Conservation (phyloP, 1,140 invertebrate genomes). For the Drosophila nikananu region DNA sequence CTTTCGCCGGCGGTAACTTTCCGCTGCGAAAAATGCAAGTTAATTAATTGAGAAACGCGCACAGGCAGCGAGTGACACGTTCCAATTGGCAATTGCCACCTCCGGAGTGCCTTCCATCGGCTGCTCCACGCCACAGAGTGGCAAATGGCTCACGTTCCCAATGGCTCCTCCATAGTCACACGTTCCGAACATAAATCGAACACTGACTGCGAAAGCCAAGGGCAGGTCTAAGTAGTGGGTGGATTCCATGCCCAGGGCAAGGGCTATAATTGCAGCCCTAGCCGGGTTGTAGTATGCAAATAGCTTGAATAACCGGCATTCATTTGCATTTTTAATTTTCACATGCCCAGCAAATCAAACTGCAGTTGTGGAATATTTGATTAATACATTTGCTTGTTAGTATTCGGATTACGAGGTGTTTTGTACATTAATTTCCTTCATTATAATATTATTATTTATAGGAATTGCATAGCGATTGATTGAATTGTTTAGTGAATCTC, state of each 20-base stretch:
- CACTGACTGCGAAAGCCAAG: slow-evolving; percentile 18
- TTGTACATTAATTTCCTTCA: slow-evolving; percentile 21
- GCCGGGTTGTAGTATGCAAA: slow-evolving; percentile 23
- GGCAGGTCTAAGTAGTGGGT: slow-evolving; percentile 29
- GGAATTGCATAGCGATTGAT: not conserved
- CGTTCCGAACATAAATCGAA: slow-evolving; percentile 47
- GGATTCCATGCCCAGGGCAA: not conserved
- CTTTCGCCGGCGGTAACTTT: slow-evolving; percentile 65
- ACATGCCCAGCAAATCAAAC: slow-evolving; percentile 19
- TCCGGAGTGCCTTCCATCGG: not conserved
- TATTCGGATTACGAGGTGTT: slow-evolving; percentile 3
- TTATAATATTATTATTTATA: slow-evolving; percentile 3
- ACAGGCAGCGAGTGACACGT: slow-evolving; percentile 36
- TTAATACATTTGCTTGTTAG: slow-evolving; percentile 9
- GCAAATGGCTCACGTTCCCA: slow-evolving; percentile 58
- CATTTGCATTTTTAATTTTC: slow-evolving; percentile 52
- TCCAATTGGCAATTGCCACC: slow-evolving; percentile 42
- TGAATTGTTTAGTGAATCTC: not conserved
- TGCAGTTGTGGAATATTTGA: slow-evolving; percentile 38
- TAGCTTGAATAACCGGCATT: slow-evolving; percentile 23
- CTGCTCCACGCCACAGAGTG: slow-evolving; percentile 12
- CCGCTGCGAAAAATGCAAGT: slow-evolving; percentile 57
- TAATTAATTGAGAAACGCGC: slow-evolving; percentile 79
- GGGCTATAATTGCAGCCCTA: slow-evolving; percentile 9
- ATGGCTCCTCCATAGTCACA: slow-evolving; percentile 55